Evolutionary conservation across 2,113 vertebrate species (phyloP), one percentile per base, ranked within the genome.

Genomic region (Vimba vimba): DNA sequence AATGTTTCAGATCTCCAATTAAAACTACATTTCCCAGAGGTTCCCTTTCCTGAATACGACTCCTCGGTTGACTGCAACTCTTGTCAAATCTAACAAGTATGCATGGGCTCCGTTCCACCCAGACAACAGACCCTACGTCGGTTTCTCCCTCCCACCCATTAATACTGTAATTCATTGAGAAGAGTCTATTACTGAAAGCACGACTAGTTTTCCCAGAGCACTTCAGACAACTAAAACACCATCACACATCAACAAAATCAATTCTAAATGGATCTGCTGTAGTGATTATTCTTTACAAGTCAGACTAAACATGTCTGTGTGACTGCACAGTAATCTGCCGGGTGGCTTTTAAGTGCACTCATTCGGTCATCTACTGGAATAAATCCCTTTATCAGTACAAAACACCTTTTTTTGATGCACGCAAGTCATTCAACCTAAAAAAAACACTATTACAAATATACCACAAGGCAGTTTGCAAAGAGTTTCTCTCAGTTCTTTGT

Each of bases 11-110:
- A 57, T 27, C 15, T 15, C 11, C 15, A 71, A 82, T 85, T 80
- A 87, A 86, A 73, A 59, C 43, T 77, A 50, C 75, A 76, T 77
- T 86, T 87, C 83, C 57, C 66, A 84, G 50, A 86, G 52, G 66
- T 84, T 52, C n/a, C 25, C 33, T 10, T 43, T 12, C 21, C 69
- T 59, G 52, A 45, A 79, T 27, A 27, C 45, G 50, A 50, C 25
- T 11, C 62, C 45, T 52, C 21, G 9, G 23, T 33, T 52, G 76
- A 81, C 57, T 43, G 45, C 60, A 43, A 79, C 55, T 75, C 57
- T 80, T 83, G 47, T 87, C 83, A 68, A 45, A 74, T 66, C 59
- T 55, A 64, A 66, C 77, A 59, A 86, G 57, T 7, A 66, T 17
- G n/a, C 50, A 69, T 55, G 15, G n/a, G 30, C 52, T 85, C 73